Percentiles rank a stretch among this genome's conserved stretches.
Evolutionary conservation across 2,113 vertebrate species (phyloP).

Genomic region (Cyanocitta stelleri): DNA sequence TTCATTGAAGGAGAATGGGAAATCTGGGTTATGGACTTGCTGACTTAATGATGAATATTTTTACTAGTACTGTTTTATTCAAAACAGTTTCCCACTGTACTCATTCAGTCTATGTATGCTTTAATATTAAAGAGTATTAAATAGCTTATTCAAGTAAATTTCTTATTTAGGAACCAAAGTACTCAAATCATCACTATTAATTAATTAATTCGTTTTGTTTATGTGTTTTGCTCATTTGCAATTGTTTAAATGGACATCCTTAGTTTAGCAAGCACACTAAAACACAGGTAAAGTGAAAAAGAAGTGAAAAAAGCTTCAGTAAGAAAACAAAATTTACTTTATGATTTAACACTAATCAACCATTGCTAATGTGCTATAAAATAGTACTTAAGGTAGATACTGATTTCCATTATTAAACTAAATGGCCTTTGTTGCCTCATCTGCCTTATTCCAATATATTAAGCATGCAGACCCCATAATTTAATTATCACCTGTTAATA

Average conservation of each 20-base stretch:
- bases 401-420: constrained; percentile 62
- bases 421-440: constrained; percentile 60
- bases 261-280: not conserved
- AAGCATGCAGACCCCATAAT: constrained; percentile 62
- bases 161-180: not conserved
- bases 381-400: constrained; percentile 52
- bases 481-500: constrained; percentile 76
- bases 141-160: not conserved
- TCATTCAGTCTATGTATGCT: not conserved
- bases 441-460: constrained; percentile 60
- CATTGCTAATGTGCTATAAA: constrained; percentile 64
- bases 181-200: not conserved
- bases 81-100: not conserved
- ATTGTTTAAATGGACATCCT: not conserved
- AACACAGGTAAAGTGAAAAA: not conserved
- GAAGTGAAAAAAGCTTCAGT: not conserved
- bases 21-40: not conserved
- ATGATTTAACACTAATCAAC: constrained; percentile 58
- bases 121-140: not conserved
- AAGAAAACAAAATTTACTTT: constrained; percentile 61
- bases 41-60: not conserved
- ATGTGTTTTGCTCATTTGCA: not conserved
- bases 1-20: not conserved
- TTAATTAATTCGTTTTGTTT: not conserved
- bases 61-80: not conserved